phyloP scores from a whole-genome alignment of 2,888 invertebrate species.

The Drosophila planitibia region DNA sequence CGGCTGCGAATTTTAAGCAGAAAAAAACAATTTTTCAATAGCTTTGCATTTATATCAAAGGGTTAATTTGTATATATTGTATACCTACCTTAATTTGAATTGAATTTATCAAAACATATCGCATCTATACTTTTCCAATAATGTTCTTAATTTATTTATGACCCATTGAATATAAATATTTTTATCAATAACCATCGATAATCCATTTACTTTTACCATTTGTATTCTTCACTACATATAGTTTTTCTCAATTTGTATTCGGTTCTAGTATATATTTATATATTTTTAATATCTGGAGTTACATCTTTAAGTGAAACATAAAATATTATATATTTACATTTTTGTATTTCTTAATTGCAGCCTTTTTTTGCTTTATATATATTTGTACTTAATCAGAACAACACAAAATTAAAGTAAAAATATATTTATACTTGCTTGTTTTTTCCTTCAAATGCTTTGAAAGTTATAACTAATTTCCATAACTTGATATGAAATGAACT shows the following conservation, averaged over 20 bases:
- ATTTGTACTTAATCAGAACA: background rate
- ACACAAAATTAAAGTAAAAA: background rate
- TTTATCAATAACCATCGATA: background rate
- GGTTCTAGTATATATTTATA: background rate
- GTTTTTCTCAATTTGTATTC: background rate
- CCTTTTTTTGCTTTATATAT: background rate
- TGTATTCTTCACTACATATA: background rate
- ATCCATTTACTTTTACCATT: background rate
- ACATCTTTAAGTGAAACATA: too few relatives aligned
- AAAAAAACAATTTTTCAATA: too few relatives aligned
- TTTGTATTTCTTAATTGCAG: background rate
- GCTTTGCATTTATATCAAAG: too few relatives aligned
- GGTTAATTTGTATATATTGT: background rate
- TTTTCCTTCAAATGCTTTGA: background rate
- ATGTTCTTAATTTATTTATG: background rate
- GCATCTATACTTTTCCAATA: too few relatives aligned
- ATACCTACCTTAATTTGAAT: background rate
- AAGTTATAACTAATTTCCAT: background rate
- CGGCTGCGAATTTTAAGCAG: constrained; percentile 25
- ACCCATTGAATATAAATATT: background rate
- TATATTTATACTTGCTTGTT: background rate
- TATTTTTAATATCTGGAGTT: background rate
- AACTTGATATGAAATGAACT: background rate
- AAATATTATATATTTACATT: background rate
- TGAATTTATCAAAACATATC: background rate